A percentile compares a stretch with the other conserved stretches of the same genome.
Evolutionary conservation across 2,797 vertebrate genomes (phyloP).

Genomic region (Tadarida brasiliensis): DNA sequence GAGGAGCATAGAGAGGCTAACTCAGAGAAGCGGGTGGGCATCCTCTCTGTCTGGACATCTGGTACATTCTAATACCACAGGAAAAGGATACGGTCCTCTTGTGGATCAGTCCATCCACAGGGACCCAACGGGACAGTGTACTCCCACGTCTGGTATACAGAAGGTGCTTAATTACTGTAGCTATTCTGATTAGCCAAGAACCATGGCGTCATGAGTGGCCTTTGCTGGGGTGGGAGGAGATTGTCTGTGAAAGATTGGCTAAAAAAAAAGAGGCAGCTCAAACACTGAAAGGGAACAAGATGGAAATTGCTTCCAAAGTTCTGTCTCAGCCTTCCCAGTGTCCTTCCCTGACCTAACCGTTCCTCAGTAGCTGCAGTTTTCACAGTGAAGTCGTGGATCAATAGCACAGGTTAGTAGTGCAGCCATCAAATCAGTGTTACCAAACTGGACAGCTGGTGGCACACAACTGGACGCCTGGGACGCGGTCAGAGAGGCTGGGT

Average conservation of each 20-base stretch:
- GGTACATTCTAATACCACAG: neutral
- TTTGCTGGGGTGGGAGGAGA: constrained; percentile 11
- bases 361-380: neutral
- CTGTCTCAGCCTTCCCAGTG: neutral
- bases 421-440: neutral
- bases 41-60: neutral
- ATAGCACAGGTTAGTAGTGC: neutral
- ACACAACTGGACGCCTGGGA: neutral
- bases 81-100: too few species aligned
- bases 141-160: neutral
- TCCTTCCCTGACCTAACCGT: neutral
- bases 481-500: neutral
- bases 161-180: neutral
- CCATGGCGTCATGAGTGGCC: neutral
- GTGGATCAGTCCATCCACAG: neutral
- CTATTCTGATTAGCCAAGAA: neutral
- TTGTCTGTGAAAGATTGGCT: constrained; percentile 1
- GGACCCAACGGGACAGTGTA: neutral
- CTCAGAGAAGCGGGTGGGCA: neutral
- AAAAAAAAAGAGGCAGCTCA: neutral
- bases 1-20: constrained; percentile 17
- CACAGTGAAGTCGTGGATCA: constrained; percentile 27
- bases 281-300: neutral
- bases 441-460: neutral
- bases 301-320: constrained; percentile 28